Conservation (phyloP, 92 coral and sea anemone species). For the Parazoanthus swiftii region DNA sequence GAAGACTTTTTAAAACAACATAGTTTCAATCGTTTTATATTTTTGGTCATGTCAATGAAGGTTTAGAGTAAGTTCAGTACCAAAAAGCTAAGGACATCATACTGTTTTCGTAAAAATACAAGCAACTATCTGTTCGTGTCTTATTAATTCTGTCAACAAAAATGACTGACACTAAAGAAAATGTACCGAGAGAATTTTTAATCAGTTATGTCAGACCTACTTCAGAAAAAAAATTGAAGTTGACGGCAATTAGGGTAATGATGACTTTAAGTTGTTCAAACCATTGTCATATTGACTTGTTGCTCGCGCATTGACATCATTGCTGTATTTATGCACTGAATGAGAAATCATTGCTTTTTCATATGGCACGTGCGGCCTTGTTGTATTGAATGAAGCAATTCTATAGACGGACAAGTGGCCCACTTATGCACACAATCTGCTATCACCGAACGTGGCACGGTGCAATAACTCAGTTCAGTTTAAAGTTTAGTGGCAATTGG, state of each 20-base stretch:
- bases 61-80: background rate
- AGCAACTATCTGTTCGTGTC: background rate
- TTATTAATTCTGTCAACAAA: background rate
- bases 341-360: background rate
- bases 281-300: background rate
- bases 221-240: background rate
- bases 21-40: background rate
- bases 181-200: background rate
- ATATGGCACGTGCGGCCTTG: background rate
- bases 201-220: no score
- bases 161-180: background rate
- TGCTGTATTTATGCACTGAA: background rate
- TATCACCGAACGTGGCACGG: background rate
- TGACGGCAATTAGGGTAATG: background rate
- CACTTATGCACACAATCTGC: background rate
- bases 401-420: background rate
- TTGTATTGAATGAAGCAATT: background rate
- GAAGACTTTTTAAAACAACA: background rate
- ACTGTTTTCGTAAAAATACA: background rate
- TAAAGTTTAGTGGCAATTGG: no score
- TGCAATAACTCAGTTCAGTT: no score
- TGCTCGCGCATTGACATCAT: background rate
- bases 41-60: background rate
- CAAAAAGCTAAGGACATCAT: background rate
- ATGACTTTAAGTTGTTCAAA: conserved; percentile 3